Evolutionary conservation across 1,140 invertebrate species (phyloP).

Genomic region (Rhopalosiphum maidis): DNA sequence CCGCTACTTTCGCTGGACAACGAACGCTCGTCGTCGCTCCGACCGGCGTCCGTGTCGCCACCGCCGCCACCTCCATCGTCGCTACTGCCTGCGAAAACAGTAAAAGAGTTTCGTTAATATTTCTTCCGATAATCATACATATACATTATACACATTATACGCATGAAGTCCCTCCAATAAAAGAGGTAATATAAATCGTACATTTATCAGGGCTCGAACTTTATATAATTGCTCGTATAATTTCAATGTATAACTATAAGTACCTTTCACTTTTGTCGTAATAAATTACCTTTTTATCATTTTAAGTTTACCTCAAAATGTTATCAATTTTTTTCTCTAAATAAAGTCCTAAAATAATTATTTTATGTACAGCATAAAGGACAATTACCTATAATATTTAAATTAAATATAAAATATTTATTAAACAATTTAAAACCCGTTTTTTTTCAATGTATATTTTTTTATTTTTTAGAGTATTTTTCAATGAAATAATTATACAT

Average conservation of each 20-base stretch:
- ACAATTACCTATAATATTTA: not conserved
- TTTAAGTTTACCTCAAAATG: not conserved
- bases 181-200: not conserved
- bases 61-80: slow-evolving; percentile 58
- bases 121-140: not conserved
- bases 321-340: too few relatives aligned
- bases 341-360: too few relatives aligned
- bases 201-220: too few relatives aligned
- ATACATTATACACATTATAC: not conserved
- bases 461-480: not conserved
- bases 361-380: not conserved
- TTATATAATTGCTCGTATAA: too few relatives aligned
- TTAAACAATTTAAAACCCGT: not conserved
- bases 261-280: too few relatives aligned
- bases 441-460: not conserved
- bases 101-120: not conserved
- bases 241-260: too few relatives aligned
- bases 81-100: slow-evolving; percentile 58
- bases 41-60: slow-evolving; percentile 44
- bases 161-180: not conserved
- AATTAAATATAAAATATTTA: not conserved
- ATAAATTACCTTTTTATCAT: not conserved
- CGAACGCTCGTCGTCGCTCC: slow-evolving; percentile 51
- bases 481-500: not conserved
- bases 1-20: slow-evolving; percentile 58